Conservation (phyloP, 2,888 invertebrate genomes). For the Villa cingulata region DNA sequence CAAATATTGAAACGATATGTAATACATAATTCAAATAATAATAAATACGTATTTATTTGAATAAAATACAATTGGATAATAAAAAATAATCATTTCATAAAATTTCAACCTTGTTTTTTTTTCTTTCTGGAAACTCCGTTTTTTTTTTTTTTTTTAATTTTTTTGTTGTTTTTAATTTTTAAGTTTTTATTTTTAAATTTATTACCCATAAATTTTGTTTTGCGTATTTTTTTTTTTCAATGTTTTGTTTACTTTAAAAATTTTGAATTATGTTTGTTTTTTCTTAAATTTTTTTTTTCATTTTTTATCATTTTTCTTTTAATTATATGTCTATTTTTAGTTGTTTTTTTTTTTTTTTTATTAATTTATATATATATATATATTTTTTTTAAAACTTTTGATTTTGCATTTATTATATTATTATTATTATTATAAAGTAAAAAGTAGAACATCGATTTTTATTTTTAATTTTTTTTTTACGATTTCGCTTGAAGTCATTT, state of each 20-base stretch:
- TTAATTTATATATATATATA: too few species aligned
- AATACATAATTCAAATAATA: slow-evolving; percentile 9
- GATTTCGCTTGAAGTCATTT: neutral
- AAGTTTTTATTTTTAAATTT: neutral
- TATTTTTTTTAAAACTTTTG: neutral
- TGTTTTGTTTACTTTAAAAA: neutral
- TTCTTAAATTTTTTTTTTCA: neutral
- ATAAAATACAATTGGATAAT: slow-evolving; percentile 14
- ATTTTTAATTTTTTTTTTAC: neutral
- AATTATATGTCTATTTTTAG: neutral
- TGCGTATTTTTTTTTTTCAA: neutral
- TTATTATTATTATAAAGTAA: slow-evolving; percentile 5
- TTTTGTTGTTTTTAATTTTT: neutral
- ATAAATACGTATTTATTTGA: slow-evolving; percentile 15
- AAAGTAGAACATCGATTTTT: neutral
- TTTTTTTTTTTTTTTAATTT: neutral
- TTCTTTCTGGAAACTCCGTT: slow-evolving; percentile 5
- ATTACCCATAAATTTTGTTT: neutral
- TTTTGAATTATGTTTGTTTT: too few species aligned
- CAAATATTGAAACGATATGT: neutral
- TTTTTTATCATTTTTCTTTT: neutral
- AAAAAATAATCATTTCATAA: slow-evolving; percentile 14
- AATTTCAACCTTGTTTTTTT: slow-evolving; percentile 12
- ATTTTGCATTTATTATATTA: slow-evolving; percentile 1
- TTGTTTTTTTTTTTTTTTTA: neutral